Evolutionary conservation across 2,888 invertebrate species (phyloP).

Genomic region (Ichneumoninae sp.): DNA sequence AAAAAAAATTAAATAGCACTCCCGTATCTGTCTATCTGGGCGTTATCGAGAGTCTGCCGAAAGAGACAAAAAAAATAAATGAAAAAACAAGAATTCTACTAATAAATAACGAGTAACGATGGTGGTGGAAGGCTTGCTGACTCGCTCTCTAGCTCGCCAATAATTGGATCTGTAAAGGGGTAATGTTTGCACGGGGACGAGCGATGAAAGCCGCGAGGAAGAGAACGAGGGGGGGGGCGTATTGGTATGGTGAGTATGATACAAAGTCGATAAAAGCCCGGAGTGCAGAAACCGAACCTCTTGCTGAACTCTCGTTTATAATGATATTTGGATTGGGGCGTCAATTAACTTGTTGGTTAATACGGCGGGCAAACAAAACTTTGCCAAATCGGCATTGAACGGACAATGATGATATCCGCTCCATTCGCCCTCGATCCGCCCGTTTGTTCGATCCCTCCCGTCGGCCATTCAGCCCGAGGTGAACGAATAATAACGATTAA

Average conservation of each 20-base stretch:
- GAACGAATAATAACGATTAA: constrained; percentile 54
- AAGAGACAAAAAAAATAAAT: constrained; percentile 22
- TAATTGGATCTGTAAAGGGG: constrained; percentile 69
- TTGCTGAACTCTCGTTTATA: constrained; percentile 67
- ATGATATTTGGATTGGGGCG: constrained; percentile 76
- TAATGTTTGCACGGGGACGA: constrained; percentile 68
- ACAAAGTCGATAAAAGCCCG: constrained; percentile 64
- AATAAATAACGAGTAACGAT: constrained; percentile 61
- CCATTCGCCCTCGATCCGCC: constrained; percentile 34
- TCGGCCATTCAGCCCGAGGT: background rate
- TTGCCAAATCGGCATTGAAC: constrained; percentile 57
- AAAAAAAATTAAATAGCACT: constrained; percentile 25
- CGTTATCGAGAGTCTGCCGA: constrained; percentile 28
- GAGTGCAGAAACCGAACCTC: constrained; percentile 49
- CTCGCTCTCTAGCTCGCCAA: constrained; percentile 49
- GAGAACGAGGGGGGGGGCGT: constrained; percentile 28
- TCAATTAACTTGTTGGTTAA: constrained; percentile 75
- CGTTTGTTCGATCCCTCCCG: constrained; percentile 36
- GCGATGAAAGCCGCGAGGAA: constrained; percentile 32
- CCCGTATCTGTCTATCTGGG: constrained; percentile 23
- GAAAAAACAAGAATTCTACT: constrained; percentile 35
- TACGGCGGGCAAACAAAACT: constrained; percentile 71
- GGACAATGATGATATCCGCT: constrained; percentile 64
- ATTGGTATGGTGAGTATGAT: constrained; percentile 49
- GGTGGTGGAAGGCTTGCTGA: constrained; percentile 25